A percentile compares a stretch with the other conserved stretches of the same genome.
Conservation (phyloP, 2,888 invertebrate species). For the Agrilus mali region DNA sequence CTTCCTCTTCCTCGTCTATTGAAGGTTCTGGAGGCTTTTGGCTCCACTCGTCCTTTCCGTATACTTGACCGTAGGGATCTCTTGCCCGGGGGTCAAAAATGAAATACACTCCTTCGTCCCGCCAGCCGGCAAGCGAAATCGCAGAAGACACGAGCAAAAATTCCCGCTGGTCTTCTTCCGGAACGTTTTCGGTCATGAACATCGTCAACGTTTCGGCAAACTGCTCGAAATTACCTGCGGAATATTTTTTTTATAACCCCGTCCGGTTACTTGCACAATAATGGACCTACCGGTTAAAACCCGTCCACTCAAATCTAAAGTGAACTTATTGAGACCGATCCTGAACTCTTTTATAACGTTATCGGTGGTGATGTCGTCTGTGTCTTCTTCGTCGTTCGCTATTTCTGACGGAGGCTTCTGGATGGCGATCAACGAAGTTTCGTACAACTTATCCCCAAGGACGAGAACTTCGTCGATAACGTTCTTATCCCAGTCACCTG, state of each 20-base stretch:
- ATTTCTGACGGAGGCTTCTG: constrained; percentile 10
- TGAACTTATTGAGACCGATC: constrained; percentile 27
- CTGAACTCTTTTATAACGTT: constrained; percentile 25
- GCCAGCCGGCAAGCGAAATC: constrained; percentile 26
- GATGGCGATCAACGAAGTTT: constrained; percentile 19
- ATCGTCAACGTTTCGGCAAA: constrained; percentile 5
- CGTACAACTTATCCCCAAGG: constrained; percentile 26
- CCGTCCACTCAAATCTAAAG: too few species aligned
- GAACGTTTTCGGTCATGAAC: constrained; percentile 9
- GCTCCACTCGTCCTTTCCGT: constrained; percentile 29
- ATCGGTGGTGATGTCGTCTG: constrained; percentile 20
- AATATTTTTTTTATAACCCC: too few species aligned
- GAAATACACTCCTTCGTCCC: constrained; percentile 23
- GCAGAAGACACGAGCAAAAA: constrained; percentile 22
- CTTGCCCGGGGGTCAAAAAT: constrained; percentile 30
- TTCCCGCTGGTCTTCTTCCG: constrained; percentile 11
- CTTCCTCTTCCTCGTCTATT: background rate
- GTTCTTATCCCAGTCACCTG: constrained; percentile 23
- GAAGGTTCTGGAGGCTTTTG: constrained; percentile 3
- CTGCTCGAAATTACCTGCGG: constrained; percentile 10
- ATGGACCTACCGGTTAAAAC: too few species aligned
- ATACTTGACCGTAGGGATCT: constrained; percentile 24
- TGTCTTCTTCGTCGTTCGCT: constrained; percentile 16
- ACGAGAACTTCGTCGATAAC: constrained; percentile 27
- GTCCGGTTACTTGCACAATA: too few species aligned